Evolutionary conservation across 2,888 invertebrate species (phyloP).

Genomic region (Trachelus tabidus): DNA sequence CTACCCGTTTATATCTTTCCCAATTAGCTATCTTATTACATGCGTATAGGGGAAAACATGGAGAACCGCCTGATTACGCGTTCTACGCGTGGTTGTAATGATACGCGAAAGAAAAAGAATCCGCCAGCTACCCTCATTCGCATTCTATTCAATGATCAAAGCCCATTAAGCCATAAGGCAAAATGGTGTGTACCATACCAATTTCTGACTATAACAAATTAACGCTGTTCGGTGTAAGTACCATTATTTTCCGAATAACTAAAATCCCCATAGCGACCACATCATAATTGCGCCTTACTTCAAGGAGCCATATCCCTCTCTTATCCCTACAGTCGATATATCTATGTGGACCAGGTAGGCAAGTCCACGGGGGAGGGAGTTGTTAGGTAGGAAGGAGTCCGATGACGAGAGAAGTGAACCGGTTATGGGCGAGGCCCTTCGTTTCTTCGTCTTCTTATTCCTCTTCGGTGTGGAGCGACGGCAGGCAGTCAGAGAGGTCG

Average conservation of each 20-base stretch:
- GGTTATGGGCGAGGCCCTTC: constrained; percentile 66
- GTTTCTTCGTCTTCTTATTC: constrained; percentile 49
- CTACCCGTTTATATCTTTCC: not conserved
- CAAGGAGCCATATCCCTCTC: not conserved
- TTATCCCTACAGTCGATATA: not conserved
- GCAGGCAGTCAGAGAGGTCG: constrained; percentile 12
- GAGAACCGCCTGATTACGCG: not conserved
- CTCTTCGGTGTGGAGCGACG: constrained; percentile 27
- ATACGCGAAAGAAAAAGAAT: not conserved
- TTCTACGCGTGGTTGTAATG: not conserved
- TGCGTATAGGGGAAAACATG: not conserved
- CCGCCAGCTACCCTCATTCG: not conserved
- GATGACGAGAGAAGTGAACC: constrained; percentile 56
- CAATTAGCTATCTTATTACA: not conserved
- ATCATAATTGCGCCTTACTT: not conserved
- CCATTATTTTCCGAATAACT: not conserved
- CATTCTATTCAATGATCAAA: not conserved
- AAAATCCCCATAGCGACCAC: not conserved
- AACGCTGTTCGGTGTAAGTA: not conserved
- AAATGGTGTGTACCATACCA: not conserved
- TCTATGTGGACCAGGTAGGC: constrained; percentile 42
- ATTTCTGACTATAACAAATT: not conserved
- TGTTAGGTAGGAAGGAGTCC: constrained; percentile 29
- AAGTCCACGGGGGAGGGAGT: constrained; percentile 11
- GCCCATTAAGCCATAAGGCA: not conserved